A percentile compares a stretch with the other conserved stretches of the same genome.
phyloP scores from a whole-genome alignment of 2,113 vertebrate genomes.

The Ellobius talpinus region DNA sequence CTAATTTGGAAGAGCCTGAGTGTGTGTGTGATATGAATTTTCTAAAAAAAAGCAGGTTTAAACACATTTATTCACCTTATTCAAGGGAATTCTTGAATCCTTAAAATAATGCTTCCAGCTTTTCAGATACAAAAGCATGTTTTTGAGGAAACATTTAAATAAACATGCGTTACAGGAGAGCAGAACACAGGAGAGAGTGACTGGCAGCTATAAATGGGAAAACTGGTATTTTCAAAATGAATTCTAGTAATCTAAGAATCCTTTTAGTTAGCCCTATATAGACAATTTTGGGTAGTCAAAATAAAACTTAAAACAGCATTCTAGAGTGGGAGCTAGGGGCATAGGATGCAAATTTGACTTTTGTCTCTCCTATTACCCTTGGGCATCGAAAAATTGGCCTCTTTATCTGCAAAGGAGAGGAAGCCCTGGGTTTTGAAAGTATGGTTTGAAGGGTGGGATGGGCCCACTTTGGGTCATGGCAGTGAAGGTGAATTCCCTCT shows the following conservation, averaged over 20 bases:
- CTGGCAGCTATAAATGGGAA: not conserved
- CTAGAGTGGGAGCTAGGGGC: not conserved
- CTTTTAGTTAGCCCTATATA: not conserved
- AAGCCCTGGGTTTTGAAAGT: not conserved
- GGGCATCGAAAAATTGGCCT: not conserved
- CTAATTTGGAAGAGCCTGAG: not conserved
- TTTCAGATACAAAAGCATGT: slow-evolving; percentile 8
- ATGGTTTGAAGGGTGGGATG: not conserved
- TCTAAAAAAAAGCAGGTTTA: not conserved
- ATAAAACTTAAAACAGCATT: not conserved
- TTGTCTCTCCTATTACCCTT: not conserved
- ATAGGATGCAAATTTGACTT: not conserved
- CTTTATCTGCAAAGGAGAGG: slow-evolving; percentile 14
- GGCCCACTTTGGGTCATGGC: not conserved
- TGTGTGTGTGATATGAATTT: not conserved
- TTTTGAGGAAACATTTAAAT: slow-evolving; percentile 48
- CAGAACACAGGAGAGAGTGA: slow-evolving; percentile 18
- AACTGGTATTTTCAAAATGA: not conserved
- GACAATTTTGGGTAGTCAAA: not conserved
- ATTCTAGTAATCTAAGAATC: not conserved
- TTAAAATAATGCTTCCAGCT: not conserved
- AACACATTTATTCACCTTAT: not conserved
- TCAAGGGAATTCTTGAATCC: slow-evolving; percentile 13
- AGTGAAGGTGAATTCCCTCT: not conserved
- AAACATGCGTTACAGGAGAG: not conserved